Evolutionary conservation across 2,113 vertebrate species (phyloP), one percentile per base, ranked within the genome.

Genomic region (Gracilinanus agilis): DNA sequence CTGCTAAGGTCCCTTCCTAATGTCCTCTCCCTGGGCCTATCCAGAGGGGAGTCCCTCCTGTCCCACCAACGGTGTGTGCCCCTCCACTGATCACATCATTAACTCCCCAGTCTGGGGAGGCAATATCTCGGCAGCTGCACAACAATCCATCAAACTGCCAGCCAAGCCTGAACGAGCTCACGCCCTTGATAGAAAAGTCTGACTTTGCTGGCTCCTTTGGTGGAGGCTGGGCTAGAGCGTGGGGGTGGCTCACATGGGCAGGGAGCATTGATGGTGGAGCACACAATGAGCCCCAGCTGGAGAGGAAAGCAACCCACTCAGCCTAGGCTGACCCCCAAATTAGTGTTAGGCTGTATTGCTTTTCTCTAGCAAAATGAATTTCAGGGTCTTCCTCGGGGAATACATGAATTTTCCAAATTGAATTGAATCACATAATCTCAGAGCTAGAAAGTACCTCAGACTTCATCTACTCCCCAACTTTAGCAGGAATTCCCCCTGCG

Each of bases 1-100:
- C 67, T 83, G 67, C 67, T 19, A 83, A 21, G 7, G 67, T 83
- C 34, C 67, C 67, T 83, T 83, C n/a, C 67, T 40, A 83, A 83
- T 83, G n/a, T 83, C 34, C 67, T 83, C n/a, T 83, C 34, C 34
- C n/a, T 83, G n/a, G 19, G n/a, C n/a, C n/a, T 34, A 83, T 83
- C n/a, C 19, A 40, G n/a, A 83, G 67, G n/a, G 67, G n/a, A 40
- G 67, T 83, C 67, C 67, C 67, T 83, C 67, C 67, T 83, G 19
- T n/a, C 67, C 67, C 67, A 40, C 67, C 67, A 83, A 7, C 19
- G 5, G 21, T n/a, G 23, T 83, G n/a, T 83, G 67, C 67, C 67
- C n/a, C 67, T 83, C n/a, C 67, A 83, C 67, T 83, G 67, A 83
- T 83, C 67, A 83, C 67, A 83, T 83, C 67, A 83, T 83, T 83